Base-by-base conservation (phyloP, 2,888 invertebrate species). In the Osmoderma eremita region DNA sequence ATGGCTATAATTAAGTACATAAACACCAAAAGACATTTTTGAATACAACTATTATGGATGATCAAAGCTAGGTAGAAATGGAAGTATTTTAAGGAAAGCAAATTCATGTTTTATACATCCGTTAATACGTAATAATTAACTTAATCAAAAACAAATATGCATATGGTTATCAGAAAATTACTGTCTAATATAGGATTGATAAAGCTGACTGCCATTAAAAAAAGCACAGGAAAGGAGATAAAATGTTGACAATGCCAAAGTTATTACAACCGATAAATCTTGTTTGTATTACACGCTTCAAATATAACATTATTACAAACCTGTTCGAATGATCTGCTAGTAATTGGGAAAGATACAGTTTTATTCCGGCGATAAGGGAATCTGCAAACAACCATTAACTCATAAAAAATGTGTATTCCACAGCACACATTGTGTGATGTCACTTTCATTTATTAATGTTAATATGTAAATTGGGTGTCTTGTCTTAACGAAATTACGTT, bases 201-300 rank as follows among this genome's bases (percentile, higher is more conserved):
- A 61, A 61, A 45, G 45, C 30, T 45, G 24, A 18, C 18, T 53
- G 38, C 53, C 58, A 61, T 61, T 61, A 61, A 42, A 56, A 30
- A 30, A 61, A 61, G 24, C 36, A 42, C 36, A 45, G 58, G n/a
- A 45, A 61, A 24, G 36, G 17, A 30, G 30, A 22, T 13, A 18
- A 45, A 45, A 61, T 45, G 58, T 61, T 61, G 45, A 61, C 58
- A 61, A 36, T 45, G 17, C 13, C 45, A 20, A 30, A 61, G 58
- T 61, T 61, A 61, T 61, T 61, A 36, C 58, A 45, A 45, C 13
- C 45, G 58, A 61, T 61, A 61, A 61, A 22, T 61, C 30, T 18
- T 61, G 58, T 61, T 61, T 61, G 48, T n/a, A 48, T 61, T 61
- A 36, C 45, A 61, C 45, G 58, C 42, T 61, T 61, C 36, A 61